A percentile compares a stretch with the other conserved stretches of the same genome.
These are phyloP conservation scores for Mayetiola destructor DNA, from an alignment of 2,888 invertebrate species.

Conservation along the genomic window DNA sequence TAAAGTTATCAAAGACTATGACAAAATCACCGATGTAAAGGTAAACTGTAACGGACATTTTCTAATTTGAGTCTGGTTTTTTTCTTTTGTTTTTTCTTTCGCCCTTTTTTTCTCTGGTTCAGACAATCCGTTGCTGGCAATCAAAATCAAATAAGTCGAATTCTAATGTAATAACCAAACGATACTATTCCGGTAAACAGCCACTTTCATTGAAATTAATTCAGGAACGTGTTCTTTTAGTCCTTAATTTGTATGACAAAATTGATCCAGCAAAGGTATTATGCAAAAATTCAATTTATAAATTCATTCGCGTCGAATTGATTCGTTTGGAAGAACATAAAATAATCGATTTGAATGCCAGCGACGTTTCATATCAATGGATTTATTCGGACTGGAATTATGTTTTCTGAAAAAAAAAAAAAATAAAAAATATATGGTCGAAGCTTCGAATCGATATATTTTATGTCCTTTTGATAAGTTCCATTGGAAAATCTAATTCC, in stretches of 20 bases:
- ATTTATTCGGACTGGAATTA: neutral
- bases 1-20: conserved; percentile 74
- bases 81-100: conserved; percentile 25
- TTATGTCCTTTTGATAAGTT: neutral
- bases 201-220: conserved; percentile 73
- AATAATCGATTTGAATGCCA: conserved; percentile 1
- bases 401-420: neutral
- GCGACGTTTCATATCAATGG: conserved; percentile 7
- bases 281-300: conserved; percentile 16
- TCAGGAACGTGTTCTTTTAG: conserved; percentile 79
- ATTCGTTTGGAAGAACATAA: neutral
- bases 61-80: conserved; percentile 25
- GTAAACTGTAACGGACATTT: conserved; percentile 39
- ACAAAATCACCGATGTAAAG: conserved; percentile 78
- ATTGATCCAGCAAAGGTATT: conserved; percentile 83
- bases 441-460: neutral
- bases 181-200: conserved; percentile 58
- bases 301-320: neutral
- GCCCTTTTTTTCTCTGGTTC: neutral
- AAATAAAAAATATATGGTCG: neutral
- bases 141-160: conserved; percentile 29
- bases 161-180: conserved; percentile 26
- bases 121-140: conserved; percentile 27
- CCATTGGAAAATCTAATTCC: neutral
- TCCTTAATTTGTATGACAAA: conserved; percentile 96